Evolutionary conservation across 2,888 invertebrate species (phyloP).

Genomic region (Arge pagana): DNA sequence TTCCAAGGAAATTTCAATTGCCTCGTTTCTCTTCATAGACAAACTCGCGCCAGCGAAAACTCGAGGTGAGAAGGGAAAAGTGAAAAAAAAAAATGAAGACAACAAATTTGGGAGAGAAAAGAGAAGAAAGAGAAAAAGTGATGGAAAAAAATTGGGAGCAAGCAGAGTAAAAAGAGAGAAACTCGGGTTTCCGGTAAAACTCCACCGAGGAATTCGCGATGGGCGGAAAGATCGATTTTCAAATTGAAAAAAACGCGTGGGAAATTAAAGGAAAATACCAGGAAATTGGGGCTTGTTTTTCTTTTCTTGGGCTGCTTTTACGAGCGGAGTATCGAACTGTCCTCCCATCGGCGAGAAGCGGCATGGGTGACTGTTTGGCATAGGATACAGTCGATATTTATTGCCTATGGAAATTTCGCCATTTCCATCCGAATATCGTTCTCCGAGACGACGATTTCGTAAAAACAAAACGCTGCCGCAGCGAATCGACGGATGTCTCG

Average conservation of each 20-base stretch:
- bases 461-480: too few relatives aligned
- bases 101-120: background rate
- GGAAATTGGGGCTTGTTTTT: conserved; percentile 9
- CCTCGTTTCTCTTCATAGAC: too few relatives aligned
- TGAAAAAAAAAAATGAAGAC: background rate
- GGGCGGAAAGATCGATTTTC: conserved; percentile 22
- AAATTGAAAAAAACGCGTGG: conserved; percentile 18
- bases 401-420: too few relatives aligned
- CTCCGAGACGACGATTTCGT: too few relatives aligned
- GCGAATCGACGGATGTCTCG: too few relatives aligned
- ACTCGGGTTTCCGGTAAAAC: too few relatives aligned
- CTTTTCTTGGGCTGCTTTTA: conserved; percentile 20
- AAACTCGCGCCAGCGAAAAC: background rate
- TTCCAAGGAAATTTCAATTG: too few relatives aligned
- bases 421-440: too few relatives aligned
- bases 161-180: background rate
- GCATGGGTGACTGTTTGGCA: too few relatives aligned
- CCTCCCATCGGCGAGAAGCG: too few relatives aligned
- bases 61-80: background rate
- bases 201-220: conserved; percentile 17
- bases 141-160: background rate
- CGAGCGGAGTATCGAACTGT: too few relatives aligned
- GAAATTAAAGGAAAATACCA: background rate
- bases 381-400: too few relatives aligned
- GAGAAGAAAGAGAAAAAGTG: background rate